Evolutionary conservation across 2,113 vertebrate species (phyloP).

Genomic region (Apodemus sylvaticus): DNA sequence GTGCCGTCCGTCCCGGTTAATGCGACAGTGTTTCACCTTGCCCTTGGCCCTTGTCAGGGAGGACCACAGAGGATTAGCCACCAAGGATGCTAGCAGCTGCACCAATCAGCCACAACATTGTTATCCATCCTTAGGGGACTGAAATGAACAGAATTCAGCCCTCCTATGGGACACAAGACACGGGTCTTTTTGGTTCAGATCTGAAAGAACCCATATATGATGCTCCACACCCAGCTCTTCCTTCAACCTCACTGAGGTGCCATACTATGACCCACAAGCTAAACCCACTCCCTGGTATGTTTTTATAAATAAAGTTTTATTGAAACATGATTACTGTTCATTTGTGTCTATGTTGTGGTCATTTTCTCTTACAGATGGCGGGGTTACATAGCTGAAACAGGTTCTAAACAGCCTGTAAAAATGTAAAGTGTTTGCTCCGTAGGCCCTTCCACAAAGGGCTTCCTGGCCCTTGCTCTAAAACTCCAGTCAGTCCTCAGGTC

Average conservation of each 20-base stretch:
- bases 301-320: slow-evolving; percentile 30
- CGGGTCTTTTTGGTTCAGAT: background rate
- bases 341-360: background rate
- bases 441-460: background rate
- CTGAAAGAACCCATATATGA: background rate
- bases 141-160: background rate
- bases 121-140: background rate
- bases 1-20: slow-evolving; percentile 91
- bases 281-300: background rate
- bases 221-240: background rate
- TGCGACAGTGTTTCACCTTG: slow-evolving; percentile 97
- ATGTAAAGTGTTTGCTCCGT: background rate
- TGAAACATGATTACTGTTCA: background rate
- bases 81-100: rapidly evolving
- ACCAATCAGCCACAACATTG: background rate
- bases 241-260: background rate
- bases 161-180: background rate
- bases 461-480: background rate
- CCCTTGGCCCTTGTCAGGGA: slow-evolving; percentile 90
- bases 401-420: rapidly evolving
- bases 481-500: background rate
- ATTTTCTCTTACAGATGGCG: background rate
- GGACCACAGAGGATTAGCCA: background rate
- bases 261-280: background rate
- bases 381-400: background rate